phyloP scores from a whole-genome alignment of 2,888 invertebrate genomes.

The Malacosoma neustria region DNA sequence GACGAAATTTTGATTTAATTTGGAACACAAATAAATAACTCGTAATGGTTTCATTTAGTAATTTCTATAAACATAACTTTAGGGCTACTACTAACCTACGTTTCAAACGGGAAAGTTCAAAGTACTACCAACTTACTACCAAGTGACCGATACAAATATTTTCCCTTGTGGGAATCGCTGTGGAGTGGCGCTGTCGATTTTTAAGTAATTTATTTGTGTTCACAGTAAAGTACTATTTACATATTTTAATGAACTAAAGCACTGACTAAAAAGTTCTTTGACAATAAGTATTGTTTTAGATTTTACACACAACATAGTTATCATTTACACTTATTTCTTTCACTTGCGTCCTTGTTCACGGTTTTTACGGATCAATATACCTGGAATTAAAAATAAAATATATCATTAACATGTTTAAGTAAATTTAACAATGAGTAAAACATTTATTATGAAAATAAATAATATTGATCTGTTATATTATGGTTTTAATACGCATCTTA shows the following conservation, averaged over 20 bases:
- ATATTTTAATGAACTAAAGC: constrained; percentile 13
- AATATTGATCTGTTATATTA: too few relatives aligned
- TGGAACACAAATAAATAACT: background rate
- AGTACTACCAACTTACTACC: too few relatives aligned
- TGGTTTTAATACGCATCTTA: too few relatives aligned
- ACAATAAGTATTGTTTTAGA: constrained; percentile 54
- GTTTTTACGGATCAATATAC: constrained; percentile 36
- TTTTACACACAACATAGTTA: constrained; percentile 24
- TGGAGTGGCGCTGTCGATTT: too few relatives aligned
- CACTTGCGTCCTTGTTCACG: constrained; percentile 32
- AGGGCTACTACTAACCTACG: too few relatives aligned
- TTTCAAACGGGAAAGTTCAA: too few relatives aligned
- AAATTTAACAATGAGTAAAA: background rate
- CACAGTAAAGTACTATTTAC: constrained; percentile 22
- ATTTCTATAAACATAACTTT: too few relatives aligned
- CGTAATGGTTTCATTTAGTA: too few relatives aligned
- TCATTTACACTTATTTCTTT: constrained; percentile 27
- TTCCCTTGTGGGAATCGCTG: too few relatives aligned
- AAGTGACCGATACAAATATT: too few relatives aligned
- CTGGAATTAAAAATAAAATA: constrained; percentile 26
- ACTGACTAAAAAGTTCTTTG: constrained; percentile 3
- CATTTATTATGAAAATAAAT: background rate
- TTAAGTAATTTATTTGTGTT: background rate
- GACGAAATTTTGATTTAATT: background rate
- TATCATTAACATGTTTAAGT: constrained; percentile 2